These are phyloP conservation scores for Goniozus legneri DNA, from an alignment of 1,140 invertebrate genomes.

Conservation along the genomic window DNA sequence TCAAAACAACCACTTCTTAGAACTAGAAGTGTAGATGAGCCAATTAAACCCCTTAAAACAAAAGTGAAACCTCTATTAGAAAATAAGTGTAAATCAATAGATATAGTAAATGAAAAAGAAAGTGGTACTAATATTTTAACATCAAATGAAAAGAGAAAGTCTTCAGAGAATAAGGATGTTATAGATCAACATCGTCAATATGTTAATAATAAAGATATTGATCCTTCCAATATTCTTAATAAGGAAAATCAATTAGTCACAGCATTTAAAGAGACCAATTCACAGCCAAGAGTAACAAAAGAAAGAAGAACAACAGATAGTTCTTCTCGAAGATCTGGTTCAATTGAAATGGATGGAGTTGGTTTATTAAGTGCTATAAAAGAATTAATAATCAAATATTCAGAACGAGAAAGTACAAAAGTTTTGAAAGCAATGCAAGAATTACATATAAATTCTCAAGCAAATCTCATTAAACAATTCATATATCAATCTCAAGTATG, in stretches of 20 bases:
- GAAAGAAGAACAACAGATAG: conserved; percentile 14
- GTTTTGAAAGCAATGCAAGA: conserved; percentile 37
- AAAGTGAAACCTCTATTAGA: too few species aligned
- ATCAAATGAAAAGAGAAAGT: too few species aligned
- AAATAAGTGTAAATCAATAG: too few species aligned
- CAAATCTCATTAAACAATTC: conserved; percentile 38
- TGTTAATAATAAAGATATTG: too few species aligned
- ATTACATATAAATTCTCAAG: conserved; percentile 39
- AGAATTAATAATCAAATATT: conserved; percentile 34
- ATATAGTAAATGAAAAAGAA: conserved; percentile 15
- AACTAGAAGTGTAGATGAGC: too few species aligned
- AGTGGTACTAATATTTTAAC: conserved; percentile 2
- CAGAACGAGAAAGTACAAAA: conserved; percentile 40
- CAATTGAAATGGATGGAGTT: conserved; percentile 29
- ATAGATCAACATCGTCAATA: too few species aligned
- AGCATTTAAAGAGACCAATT: conserved; percentile 43
- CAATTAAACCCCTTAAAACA: too few species aligned
- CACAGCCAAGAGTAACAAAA: conserved; percentile 15
- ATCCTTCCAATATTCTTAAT: too few species aligned
- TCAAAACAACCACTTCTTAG: neutral
- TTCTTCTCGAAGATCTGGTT: conserved; percentile 16
- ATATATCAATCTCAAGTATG: conserved; percentile 36
- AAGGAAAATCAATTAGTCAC: conserved; percentile 23
- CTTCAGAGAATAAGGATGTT: too few species aligned
- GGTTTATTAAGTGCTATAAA: conserved; percentile 36